Evolutionary conservation across 2,888 invertebrate genomes (phyloP).

Genomic region (Sphecodes monilicornis): DNA sequence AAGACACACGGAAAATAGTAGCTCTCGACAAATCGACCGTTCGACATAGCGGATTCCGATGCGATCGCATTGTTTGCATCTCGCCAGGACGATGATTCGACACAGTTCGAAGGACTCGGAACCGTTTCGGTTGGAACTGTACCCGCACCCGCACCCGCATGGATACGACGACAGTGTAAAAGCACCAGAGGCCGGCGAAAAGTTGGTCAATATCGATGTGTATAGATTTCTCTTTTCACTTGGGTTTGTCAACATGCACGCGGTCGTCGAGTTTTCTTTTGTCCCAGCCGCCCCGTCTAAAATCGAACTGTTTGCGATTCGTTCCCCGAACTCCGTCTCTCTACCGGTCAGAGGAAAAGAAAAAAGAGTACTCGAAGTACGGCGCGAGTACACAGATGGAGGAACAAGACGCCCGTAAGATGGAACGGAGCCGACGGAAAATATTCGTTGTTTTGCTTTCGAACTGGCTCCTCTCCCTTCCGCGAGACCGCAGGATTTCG

Average conservation of each 20-base stretch:
- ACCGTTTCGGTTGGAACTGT: not conserved
- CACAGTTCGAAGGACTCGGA: slow-evolving; percentile 13
- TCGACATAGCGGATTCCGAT: not conserved
- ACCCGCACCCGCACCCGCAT: not conserved
- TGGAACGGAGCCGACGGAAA: slow-evolving; percentile 23
- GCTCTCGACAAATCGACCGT: slow-evolving; percentile 21
- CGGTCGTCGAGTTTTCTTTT: slow-evolving; percentile 58
- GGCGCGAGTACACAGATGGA: slow-evolving; percentile 2
- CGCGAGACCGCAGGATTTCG: slow-evolving; percentile 37
- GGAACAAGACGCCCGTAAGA: not conserved
- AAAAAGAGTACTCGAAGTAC: not conserved
- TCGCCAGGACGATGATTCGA: slow-evolving; percentile 10
- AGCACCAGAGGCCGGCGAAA: slow-evolving; percentile 39
- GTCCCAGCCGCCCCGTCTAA: slow-evolving; percentile 55
- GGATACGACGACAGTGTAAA: not conserved
- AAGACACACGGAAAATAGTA: slow-evolving; percentile 10
- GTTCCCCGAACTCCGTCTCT: slow-evolving; percentile 46
- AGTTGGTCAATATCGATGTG: slow-evolving; percentile 68
- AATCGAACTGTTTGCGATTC: slow-evolving; percentile 71
- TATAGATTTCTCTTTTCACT: slow-evolving; percentile 60
- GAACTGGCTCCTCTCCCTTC: slow-evolving; percentile 32
- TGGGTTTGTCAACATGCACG: slow-evolving; percentile 60
- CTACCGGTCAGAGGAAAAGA: not conserved
- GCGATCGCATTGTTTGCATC: slow-evolving; percentile 7
- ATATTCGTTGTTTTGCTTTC: slow-evolving; percentile 64